Evolutionary conservation across 2,888 invertebrate species (phyloP), one percentile per base, ranked within the genome.

Genomic region (Zootermopsis nevadensis): DNA sequence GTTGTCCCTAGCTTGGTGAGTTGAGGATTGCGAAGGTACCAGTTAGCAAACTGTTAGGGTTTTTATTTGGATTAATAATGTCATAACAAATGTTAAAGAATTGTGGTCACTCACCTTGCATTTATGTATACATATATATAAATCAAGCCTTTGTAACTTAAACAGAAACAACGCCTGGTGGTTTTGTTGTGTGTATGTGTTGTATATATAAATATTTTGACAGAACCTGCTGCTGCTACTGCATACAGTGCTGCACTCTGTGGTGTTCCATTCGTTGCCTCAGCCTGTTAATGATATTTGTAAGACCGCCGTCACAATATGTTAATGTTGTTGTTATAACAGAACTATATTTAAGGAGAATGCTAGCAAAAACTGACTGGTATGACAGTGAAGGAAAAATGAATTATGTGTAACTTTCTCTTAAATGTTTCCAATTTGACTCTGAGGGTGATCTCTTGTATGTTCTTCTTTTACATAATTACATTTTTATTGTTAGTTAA

Each of bases 131-230:
- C 74, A 74, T 74, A 74, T 69, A 81, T 77, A 69, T 80, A 83
- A 79, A 83, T 76, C 72, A 83, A 80, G 84, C 84, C 82, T 84
- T 84, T 83, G 74, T 84, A 84, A 74, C 48, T 81, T 83, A 76
- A 83, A 69, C 31, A 53, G 53, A 82, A 69, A 69, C 60, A 76
- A 81, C 19, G 42, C 24, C 48, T 80, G 31, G 55, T 27, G 33
- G 55, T 79, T 84, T 80, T 74, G 38, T 48, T 81, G 22, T 66
- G 76, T 80, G 77, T 53, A 80, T 74, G 80, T 84, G 79, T 55
- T 72, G 79, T 82, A 66, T 83, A 80, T 83, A 83, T 83, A 60
- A 27, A 77, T 60, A 82, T 82, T 27, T 69, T n/a, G 30, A 19
- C 53, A 77, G 55, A 77, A 42, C 60, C 67, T 38, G 80, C 35